Percentiles rank a stretch among this genome's conserved stretches.
phyloP scores from a whole-genome alignment of 1,140 invertebrate species.

The Alviniconcha marisindica region DNA sequence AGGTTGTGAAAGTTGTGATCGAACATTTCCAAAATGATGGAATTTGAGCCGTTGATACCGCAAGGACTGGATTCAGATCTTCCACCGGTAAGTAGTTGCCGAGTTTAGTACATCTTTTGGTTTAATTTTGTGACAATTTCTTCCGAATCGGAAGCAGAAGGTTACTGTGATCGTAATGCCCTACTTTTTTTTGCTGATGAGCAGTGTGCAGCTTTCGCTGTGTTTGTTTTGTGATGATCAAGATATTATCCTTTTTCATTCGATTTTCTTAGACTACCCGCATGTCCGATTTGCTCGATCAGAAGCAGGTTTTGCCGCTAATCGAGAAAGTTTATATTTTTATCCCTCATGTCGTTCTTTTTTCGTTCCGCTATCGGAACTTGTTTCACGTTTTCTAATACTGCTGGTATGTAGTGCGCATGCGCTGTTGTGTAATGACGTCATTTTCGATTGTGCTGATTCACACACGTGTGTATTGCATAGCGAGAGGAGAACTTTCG shows the following conservation, averaged over 20 bases:
- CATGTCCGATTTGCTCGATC: no score
- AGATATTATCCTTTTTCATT: no score
- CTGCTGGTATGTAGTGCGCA: conserved; percentile 37
- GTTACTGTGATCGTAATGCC: background rate
- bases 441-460: conserved; percentile 65
- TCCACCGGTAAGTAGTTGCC: conserved; percentile 56
- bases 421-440: conserved; percentile 53
- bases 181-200: conserved; percentile 9
- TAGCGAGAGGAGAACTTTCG: conserved; percentile 35
- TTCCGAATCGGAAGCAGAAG: conserved; percentile 5
- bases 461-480: conserved; percentile 55
- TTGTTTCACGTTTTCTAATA: conserved; percentile 13
- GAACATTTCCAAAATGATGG: conserved; percentile 62
- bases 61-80: conserved; percentile 43
- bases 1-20: conserved; percentile 16
- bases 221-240: conserved; percentile 8
- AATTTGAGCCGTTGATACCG: conserved; percentile 57
- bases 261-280: no score
- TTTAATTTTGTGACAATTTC: background rate
- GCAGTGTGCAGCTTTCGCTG: background rate
- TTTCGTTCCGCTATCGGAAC: background rate
- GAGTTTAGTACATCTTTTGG: background rate
- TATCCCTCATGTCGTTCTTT: no score
- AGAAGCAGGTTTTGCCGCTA: no score
- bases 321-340: no score